A percentile compares a stretch with the other conserved stretches of the same genome.
Conservation (phyloP, 37 sponge, comb jelly and placozoan genomes). For the Agelas oroides region DNA sequence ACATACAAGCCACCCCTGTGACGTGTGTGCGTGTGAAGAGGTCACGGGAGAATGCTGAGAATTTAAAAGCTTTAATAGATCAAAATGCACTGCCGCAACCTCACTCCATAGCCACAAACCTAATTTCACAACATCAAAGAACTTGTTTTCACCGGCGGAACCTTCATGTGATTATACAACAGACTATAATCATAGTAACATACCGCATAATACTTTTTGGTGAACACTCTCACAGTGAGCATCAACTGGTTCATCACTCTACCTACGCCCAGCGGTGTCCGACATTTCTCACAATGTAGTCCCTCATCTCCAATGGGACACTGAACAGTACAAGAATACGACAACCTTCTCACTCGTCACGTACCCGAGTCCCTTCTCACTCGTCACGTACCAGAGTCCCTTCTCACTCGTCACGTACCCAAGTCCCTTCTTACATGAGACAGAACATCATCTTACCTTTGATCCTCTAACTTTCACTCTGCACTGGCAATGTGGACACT, state of each 20-base stretch:
- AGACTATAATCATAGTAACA: neutral
- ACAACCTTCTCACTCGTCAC: too few relatives aligned
- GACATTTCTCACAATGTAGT: neutral
- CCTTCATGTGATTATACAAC: neutral
- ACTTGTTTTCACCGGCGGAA: too few relatives aligned
- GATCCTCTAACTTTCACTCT: slow-evolving; percentile 24
- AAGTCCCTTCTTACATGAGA: too few relatives aligned
- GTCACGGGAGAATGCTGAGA: too few relatives aligned
- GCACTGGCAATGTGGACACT: slow-evolving; percentile 25
- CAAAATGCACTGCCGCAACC: too few relatives aligned
- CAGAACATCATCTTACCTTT: neutral
- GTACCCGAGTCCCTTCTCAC: too few relatives aligned
- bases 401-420: too few relatives aligned
- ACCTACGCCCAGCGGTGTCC: neutral
- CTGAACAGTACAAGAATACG: too few relatives aligned
- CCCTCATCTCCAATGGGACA: too few relatives aligned
- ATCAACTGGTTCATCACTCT: slow-evolving; percentile 18
- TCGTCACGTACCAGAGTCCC: too few relatives aligned
- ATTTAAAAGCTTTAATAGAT: too few relatives aligned
- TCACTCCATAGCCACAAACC: neutral
- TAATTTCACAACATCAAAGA: neutral
- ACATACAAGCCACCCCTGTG: slow-evolving; percentile 69
- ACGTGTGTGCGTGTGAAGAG: neutral
- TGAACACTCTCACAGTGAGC: neutral
- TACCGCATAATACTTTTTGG: slow-evolving; percentile 31